Base-by-base conservation (phyloP, 2,113 vertebrate genomes). In the Amphilophus citrinellus region DNA sequence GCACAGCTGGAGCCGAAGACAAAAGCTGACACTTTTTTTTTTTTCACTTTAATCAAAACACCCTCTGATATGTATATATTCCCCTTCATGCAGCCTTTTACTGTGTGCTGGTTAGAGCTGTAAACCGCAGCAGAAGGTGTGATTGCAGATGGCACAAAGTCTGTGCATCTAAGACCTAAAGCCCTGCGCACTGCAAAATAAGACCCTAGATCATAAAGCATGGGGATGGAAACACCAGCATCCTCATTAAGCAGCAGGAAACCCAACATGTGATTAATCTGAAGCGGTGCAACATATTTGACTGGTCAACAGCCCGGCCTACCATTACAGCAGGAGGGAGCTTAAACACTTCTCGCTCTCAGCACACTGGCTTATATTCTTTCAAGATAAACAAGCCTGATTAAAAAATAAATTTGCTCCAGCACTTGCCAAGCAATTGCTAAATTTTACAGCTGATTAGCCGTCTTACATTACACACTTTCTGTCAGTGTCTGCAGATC, bases 381-480 rank as follows among this genome's bases (percentile, higher is more conserved):
- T 11, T 80, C 61, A 58, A 50, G 30, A 84, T 56, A 88, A 87
- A 84, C 73, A 84, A 75, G 81, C 20, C 66, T 89, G 83, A 89
- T 91, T 86, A 79, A 63, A 58, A 84, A 84, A 81, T 71, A 61
- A 83, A 87, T 24, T 24, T 60, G 65, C 22, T 63, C 20, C 4
- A 47, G 63, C 42, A 24, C 47, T 80, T 56, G 30, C 62, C 59
- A 35, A 11, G 71, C 15, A 39, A 63, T 66, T 50, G 68, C 73
- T 47, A 20, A 47, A 87, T 78, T 76, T 88, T 56, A 63, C 75
- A 80, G 47, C 44, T 27, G 61, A 87, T 86, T 86, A 83, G 77
- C 63, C 11, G 1, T 47, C 62, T 77, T 57, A 73, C 10, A 66
- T 79, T 76, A 63, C 37, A 61, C 3, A 2, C 35, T 83, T 60